Evolutionary conservation across 30 jellyfish, hydroid and myxozoan genomes (phyloP), one percentile per base, ranked within the genome.

Genomic region (Pelagia noctiluca): DNA sequence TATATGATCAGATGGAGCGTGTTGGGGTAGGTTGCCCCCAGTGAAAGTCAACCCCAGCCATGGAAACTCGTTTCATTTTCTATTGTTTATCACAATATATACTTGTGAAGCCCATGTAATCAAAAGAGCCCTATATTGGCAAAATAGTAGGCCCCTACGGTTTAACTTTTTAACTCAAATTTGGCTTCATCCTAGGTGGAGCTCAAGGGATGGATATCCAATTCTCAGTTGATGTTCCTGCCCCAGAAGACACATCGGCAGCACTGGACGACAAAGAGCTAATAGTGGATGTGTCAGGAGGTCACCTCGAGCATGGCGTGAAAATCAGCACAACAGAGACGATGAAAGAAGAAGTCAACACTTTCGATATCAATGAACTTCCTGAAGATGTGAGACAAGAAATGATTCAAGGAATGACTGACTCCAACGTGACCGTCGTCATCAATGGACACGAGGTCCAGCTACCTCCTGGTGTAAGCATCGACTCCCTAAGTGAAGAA

Each of bases 391-490:
- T 66, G 60, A 66, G 49, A 22, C 79, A 66, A 24, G 79, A 66
- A 19, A 23, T 66, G 4, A 24, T 66, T 10, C 54, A 66, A 12
- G 60, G 53, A 2, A 42, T 35, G 35, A 66, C 25, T 66, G 34
- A 32, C 30, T 10, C 30, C 21, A 66, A 66, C 13, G 79, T 66
- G 18, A 66, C 79, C 13, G 79, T 66, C 19, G 60, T 66, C 0
- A 66, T 66, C 28, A 66, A 66, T 66, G 79, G 79, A 30, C 25
- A 66, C 30, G 79, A 32, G 33, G 53, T 35, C 24, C 60, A 66
- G 79, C 79, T 66, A 32, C 79, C 79, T 57, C 79, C 79, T 66
- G 79, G 79, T 12, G 79, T 66, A 66, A 42, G 60, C 3, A 53
- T 31, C 13, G 79, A 66, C 11, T 35, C 50, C 34, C 53, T 66